Evolutionary conservation across 1,140 invertebrate species (phyloP).

Genomic region (Macrotrachela quadricornifera): DNA sequence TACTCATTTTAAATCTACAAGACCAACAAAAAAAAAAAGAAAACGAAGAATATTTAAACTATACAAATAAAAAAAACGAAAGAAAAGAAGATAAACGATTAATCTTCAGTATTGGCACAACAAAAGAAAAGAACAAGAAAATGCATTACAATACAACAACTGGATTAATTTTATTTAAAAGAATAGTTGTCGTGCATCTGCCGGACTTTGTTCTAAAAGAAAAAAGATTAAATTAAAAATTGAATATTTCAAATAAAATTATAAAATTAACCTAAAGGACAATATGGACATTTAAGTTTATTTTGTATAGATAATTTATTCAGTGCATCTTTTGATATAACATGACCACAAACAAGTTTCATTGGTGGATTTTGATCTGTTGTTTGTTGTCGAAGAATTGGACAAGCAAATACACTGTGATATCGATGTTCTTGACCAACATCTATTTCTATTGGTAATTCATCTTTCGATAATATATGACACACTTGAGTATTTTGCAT

Average conservation of each 20-base stretch:
- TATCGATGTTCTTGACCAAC: conserved; percentile 57
- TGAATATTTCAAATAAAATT: too few relatives aligned
- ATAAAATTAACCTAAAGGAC: background rate
- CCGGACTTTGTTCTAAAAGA: conserved; percentile 1
- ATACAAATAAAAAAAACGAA: too few relatives aligned
- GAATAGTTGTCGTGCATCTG: conserved; percentile 5
- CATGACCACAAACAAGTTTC: conserved; percentile 84
- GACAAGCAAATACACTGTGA: conserved; percentile 94
- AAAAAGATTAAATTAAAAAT: too few relatives aligned
- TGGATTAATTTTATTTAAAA: background rate
- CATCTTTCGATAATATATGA: conserved; percentile 83
- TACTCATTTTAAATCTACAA: too few relatives aligned
- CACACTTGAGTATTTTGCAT: conserved; percentile 83
- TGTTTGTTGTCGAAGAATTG: conserved; percentile 82
- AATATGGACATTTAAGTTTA: conserved; percentile 9
- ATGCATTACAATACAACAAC: too few relatives aligned
- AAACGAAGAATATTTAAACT: too few relatives aligned
- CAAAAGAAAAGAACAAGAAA: too few relatives aligned
- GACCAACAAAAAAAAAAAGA: too few relatives aligned
- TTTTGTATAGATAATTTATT: conserved; percentile 55
- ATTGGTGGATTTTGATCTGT: conserved; percentile 90
- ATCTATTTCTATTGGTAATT: conserved; percentile 82
- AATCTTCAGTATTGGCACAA: too few relatives aligned
- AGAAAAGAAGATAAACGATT: too few relatives aligned
- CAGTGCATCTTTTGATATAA: conserved; percentile 84